phyloP scores from a whole-genome alignment of 2,797 vertebrate genomes.

The Hemitrygon akajei region DNA sequence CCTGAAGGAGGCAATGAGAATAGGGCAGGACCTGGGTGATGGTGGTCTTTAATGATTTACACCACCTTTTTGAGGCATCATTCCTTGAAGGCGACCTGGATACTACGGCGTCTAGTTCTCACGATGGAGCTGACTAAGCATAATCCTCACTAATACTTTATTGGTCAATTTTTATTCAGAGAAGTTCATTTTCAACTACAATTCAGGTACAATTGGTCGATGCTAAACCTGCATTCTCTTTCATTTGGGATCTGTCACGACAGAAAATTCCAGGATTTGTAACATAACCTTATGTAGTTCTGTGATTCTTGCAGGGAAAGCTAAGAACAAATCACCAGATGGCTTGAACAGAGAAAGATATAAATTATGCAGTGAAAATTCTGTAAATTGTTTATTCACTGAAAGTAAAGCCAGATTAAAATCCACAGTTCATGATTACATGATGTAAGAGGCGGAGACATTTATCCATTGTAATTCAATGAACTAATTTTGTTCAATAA shows the following conservation, averaged over 20 bases:
- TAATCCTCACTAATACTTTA: neutral
- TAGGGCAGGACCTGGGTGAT: too few species aligned
- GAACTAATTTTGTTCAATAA: constrained; percentile 4
- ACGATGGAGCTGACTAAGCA: too few species aligned
- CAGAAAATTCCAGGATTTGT: neutral
- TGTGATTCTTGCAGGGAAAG: neutral
- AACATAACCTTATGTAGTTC: neutral
- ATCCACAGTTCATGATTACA: neutral
- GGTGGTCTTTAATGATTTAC: too few species aligned
- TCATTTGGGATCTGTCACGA: neutral
- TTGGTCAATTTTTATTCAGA: neutral
- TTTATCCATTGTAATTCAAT: neutral
- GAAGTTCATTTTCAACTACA: neutral
- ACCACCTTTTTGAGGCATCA: too few species aligned
- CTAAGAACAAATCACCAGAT: neutral
- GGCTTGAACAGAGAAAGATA: neutral
- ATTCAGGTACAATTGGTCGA: neutral
- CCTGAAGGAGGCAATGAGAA: too few species aligned
- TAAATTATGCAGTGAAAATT: neutral
- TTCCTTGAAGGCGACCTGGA: too few species aligned
- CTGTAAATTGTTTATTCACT: neutral
- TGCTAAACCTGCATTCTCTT: neutral
- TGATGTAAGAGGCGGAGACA: neutral
- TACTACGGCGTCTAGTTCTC: too few species aligned
- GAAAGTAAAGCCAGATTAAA: neutral